These are phyloP conservation scores for Cuniculus paca DNA, from an alignment of 2,797 vertebrate genomes.

Conservation along the genomic window DNA sequence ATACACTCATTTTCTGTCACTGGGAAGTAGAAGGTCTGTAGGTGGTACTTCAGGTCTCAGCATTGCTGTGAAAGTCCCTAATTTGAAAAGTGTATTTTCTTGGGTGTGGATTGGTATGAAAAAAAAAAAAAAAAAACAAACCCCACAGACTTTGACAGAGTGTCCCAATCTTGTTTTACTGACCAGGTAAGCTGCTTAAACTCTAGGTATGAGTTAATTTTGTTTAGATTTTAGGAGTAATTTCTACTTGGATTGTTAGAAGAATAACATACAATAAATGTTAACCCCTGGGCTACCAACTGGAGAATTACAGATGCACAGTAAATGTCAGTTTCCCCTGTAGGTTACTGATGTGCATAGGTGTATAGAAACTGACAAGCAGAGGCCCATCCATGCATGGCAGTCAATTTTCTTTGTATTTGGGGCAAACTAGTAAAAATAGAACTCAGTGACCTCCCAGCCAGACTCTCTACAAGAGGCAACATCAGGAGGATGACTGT, in stretches of 20 bases:
- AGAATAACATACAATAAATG: background rate
- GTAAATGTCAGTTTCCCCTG: background rate
- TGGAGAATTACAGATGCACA: background rate
- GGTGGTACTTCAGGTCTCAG: background rate
- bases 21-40: background rate
- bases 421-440: background rate
- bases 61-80: background rate
- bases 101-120: background rate
- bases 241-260: background rate
- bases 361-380: background rate
- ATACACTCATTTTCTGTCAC: background rate
- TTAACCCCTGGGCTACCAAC: background rate
- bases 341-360: background rate
- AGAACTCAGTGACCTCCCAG: background rate
- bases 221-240: background rate
- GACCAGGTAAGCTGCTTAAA: background rate
- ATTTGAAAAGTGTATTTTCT: background rate
- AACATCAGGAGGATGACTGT: background rate
- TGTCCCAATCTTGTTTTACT: background rate
- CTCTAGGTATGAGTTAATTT: background rate
- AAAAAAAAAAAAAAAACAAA: background rate
- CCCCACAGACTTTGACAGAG: background rate
- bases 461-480: background rate
- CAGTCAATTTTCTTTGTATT: background rate
- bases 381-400: background rate